Evolutionary conservation across 2,888 invertebrate species (phyloP), one percentile per base, ranked within the genome.

Genomic region (Adelphocoris suturalis): DNA sequence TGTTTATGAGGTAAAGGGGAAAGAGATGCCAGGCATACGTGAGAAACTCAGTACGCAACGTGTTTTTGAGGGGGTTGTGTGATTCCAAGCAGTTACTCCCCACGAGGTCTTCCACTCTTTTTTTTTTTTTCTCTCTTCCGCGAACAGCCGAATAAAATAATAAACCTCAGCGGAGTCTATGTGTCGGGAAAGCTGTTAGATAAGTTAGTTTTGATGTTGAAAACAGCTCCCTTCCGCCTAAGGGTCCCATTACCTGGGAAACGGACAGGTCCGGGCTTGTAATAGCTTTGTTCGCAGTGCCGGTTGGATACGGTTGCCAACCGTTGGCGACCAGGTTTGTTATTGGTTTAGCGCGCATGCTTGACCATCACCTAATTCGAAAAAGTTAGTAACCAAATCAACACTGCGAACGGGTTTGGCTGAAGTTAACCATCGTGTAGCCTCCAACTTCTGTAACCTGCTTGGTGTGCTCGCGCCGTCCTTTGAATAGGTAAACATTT

Each of bases 181-280:
- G 82, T 48, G 46, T 82, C 27, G 52, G 47, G 47, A 52, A 82
- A 82, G 82, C 82, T 52, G 48, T 82, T 82, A 82, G 82, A 82
- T 82, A 82, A 82, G n/a, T 82, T 52, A 23, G 82, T 68, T 68
- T 68, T 82, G 82, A 82, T 82, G 82, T 37, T 37, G 37, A 37
- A 37, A n/a, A 16, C 23, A 13, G 52, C 27, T 19, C 68, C 23
- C 23, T 23, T 7, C 68, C 68, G 23, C 68, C 48, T 47, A 52
- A 82, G 27, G 82, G 82, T n/a, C 82, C 52, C 82, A 52, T 82
- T 82, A 78, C 37, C 52, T 48, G 47, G 52, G 27, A 82, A 48
- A 52, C 55, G 82, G 47, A 19, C 47, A 82, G 82, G 82, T 47
- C 47, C 47, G 48, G 12, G 48, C n/a, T n/a, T 52, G 86, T n/a